These are phyloP conservation scores for Conopomorpha cramerella DNA, from an alignment of 1,140 invertebrate genomes.

Conservation along the genomic window DNA sequence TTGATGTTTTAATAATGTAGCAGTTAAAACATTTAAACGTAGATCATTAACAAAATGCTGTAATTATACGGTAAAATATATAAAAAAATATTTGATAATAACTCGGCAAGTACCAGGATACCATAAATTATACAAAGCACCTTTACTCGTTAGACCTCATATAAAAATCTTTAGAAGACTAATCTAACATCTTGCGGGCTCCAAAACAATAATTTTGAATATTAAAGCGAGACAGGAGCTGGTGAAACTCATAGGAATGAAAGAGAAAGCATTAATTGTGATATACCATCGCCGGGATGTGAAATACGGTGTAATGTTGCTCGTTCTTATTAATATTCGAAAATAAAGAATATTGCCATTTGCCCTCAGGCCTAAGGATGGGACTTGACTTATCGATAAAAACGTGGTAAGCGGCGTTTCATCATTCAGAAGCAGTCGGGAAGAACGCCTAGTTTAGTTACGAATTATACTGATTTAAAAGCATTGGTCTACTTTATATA, in stretches of 20 bases:
- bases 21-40: too few species aligned
- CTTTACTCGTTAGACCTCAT: neutral
- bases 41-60: too few species aligned
- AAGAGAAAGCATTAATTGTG: too few species aligned
- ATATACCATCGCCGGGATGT: conserved; percentile 31
- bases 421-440: too few species aligned
- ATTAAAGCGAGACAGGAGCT: conserved; percentile 20
- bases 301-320: conserved; percentile 50
- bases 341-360: conserved; percentile 55
- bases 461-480: too few species aligned
- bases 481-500: too few species aligned
- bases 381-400: conserved; percentile 8
- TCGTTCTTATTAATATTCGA: conserved; percentile 53
- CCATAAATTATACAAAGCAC: neutral
- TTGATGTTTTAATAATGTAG: too few species aligned
- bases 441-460: too few species aligned
- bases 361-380: conserved; percentile 30
- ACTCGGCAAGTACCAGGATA: neutral
- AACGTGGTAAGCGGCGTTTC: neutral
- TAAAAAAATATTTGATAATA: too few species aligned
- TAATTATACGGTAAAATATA: too few species aligned
- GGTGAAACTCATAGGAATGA: too few species aligned
- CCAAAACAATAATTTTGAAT: conserved; percentile 23
- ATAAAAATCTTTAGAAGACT: neutral
- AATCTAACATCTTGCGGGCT: conserved; percentile 13